Conservation (phyloP, 2,888 invertebrate species). For the Lottia gigantea region DNA sequence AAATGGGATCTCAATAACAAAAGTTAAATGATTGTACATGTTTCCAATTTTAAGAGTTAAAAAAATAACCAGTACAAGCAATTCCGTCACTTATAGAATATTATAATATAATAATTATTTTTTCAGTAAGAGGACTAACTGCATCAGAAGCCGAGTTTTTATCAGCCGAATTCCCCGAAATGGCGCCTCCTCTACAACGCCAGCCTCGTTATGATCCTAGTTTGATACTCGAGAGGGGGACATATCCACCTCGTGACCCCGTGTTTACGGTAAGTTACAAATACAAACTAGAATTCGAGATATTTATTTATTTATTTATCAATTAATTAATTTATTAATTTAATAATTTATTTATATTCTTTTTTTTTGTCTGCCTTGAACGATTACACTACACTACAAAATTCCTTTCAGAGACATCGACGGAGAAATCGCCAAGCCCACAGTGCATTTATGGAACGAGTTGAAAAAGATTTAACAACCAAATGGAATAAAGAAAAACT, state of each 20-base stretch:
- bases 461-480: conserved; percentile 46
- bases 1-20: too few relatives aligned
- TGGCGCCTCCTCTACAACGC: conserved; percentile 55
- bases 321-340: background rate
- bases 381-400: too few relatives aligned
- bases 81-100: too few relatives aligned
- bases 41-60: too few relatives aligned
- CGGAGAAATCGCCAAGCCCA: conserved; percentile 56
- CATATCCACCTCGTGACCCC: conserved; percentile 55
- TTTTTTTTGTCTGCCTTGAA: conserved; percentile 9
- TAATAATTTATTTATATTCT: background rate
- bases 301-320: conserved; percentile 2
- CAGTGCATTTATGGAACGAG: conserved; percentile 63
- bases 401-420: conserved; percentile 56
- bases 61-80: too few relatives aligned
- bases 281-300: too few relatives aligned
- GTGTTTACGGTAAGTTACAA: conserved; percentile 55
- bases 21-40: too few relatives aligned
- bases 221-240: conserved; percentile 49
- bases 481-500: conserved; percentile 53
- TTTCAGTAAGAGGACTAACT: conserved; percentile 52
- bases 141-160: conserved; percentile 48
- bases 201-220: conserved; percentile 53
- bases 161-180: conserved; percentile 46
- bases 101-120: background rate